Evolutionary conservation across 2,113 vertebrate genomes (phyloP), one percentile per base, ranked within the genome.

Genomic region (Rhynchopsitta pachyrhyncha): DNA sequence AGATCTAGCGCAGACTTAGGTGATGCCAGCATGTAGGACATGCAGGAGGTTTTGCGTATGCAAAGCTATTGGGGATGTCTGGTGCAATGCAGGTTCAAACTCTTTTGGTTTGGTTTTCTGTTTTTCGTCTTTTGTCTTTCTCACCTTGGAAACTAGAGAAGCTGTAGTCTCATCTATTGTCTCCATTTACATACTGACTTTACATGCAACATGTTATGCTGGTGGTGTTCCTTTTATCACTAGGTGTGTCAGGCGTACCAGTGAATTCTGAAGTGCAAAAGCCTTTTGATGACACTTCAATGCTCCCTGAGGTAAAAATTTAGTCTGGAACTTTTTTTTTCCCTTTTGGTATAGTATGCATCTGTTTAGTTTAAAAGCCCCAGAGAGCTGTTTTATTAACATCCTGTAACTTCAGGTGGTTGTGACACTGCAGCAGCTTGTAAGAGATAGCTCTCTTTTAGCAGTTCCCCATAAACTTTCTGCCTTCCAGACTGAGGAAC

Each of bases 291-390:
- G 80, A 91, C n/a, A 6, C 85, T 63, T 64, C 1, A 4, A 1
- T 60, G 35, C 67, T 78, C 52, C 28, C 57, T 44, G 73, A 97
- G 96, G 96, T 97, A 95, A 17, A 73, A 44, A 76, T 46, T 39
- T 49, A 47, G 39, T 63, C 41, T 7, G 1, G 15, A 76, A 37
- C 31, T 28, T 19, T 46, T 69, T 50, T 69, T 50, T 66, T 91
- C 67, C 27, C 8, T 77, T 33, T 92, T 20, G 7, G 18, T 57
- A 29, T 44, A 69, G 18, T 53, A 24, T 60, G 33, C 2, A 15
- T 76, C 39, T 82, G 7, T 69, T 52, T 37, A 18, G 49, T 73
- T 88, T 75, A 76, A 66, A 85, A 87, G 25, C 41, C 17, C 17
- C 23, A 4, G 53, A 64, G 52, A 63, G 18, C 35, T 76, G 37